Percentiles rank a stretch among this genome's conserved stretches.
Conservation (phyloP, 2,797 vertebrate species). For the Hydrolagus colliei region DNA sequence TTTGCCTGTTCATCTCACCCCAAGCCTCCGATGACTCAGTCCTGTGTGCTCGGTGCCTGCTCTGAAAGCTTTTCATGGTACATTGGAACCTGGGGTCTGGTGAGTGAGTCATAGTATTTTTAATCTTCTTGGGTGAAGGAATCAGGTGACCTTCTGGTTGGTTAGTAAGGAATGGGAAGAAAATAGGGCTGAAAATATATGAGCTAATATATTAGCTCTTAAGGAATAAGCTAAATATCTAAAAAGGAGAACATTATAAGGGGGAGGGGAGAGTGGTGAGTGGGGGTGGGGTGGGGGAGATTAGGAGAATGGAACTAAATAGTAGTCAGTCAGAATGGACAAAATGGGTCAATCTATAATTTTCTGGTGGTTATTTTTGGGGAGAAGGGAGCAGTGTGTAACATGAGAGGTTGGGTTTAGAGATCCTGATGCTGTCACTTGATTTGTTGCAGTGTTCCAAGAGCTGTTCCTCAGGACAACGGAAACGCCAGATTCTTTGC, state of each 20-base stretch:
- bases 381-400: too few species aligned
- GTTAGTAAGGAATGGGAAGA: too few species aligned
- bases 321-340: too few species aligned
- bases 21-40: conserved; percentile 55
- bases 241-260: too few species aligned
- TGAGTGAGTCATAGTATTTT: conserved; percentile 50
- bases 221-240: too few species aligned
- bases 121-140: neutral
- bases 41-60: conserved; percentile 62
- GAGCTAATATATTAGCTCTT: too few species aligned
- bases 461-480: conserved; percentile 73
- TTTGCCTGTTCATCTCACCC: conserved; percentile 57
- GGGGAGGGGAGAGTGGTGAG: too few species aligned
- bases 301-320: too few species aligned
- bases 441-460: conserved; percentile 69
- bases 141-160: too few species aligned
- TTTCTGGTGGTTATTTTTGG: neutral
- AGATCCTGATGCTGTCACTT: neutral
- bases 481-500: conserved; percentile 81
- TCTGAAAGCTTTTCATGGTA: conserved; percentile 67
- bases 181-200: too few species aligned
- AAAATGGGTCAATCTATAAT: neutral
- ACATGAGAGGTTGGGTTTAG: neutral
- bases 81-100: conserved; percentile 78
- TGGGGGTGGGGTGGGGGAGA: too few species aligned